These are phyloP conservation scores for Antheraea pernyi DNA, from an alignment of 1,140 invertebrate species.

Conservation along the genomic window DNA sequence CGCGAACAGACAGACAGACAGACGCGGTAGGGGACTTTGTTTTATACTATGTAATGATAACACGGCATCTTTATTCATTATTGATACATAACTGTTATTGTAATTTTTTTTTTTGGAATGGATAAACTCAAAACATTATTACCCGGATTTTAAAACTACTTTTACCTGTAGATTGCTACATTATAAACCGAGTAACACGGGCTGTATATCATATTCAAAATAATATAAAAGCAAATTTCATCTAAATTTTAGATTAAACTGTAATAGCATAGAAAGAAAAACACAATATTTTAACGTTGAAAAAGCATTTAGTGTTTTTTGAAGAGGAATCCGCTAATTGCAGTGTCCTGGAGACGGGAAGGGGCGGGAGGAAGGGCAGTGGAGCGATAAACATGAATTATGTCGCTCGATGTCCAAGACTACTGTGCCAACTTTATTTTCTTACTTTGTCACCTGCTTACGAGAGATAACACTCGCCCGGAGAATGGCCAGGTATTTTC, in stretches of 20 bases:
- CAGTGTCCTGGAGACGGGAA: slow-evolving; percentile 30
- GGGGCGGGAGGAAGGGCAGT: neutral
- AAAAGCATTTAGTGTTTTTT: slow-evolving; percentile 35
- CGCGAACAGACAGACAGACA: no score
- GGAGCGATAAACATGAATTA: slow-evolving; percentile 73
- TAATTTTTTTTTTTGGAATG: no score
- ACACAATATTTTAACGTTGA: slow-evolving; percentile 18
- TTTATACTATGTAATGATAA: no score
- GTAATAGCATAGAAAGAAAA: slow-evolving; percentile 16
- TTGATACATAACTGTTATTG: no score
- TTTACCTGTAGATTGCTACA: no score
- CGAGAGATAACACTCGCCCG: slow-evolving; percentile 43
- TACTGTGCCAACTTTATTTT: slow-evolving; percentile 60
- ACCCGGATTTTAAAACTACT: no score
- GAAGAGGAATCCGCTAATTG: slow-evolving; percentile 62
- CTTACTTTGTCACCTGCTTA: slow-evolving; percentile 71
- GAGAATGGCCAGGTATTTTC: slow-evolving; percentile 15
- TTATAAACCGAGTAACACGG: no score
- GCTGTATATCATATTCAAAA: no score
- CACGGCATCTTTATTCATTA: no score
- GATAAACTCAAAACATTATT: no score
- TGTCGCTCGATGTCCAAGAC: slow-evolving; percentile 65
- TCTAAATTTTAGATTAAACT: neutral
- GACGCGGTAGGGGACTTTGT: no score
- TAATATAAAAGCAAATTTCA: no score